Evolutionary conservation across 1,140 invertebrate genomes (phyloP).

Genomic region (Ceratina japonica): DNA sequence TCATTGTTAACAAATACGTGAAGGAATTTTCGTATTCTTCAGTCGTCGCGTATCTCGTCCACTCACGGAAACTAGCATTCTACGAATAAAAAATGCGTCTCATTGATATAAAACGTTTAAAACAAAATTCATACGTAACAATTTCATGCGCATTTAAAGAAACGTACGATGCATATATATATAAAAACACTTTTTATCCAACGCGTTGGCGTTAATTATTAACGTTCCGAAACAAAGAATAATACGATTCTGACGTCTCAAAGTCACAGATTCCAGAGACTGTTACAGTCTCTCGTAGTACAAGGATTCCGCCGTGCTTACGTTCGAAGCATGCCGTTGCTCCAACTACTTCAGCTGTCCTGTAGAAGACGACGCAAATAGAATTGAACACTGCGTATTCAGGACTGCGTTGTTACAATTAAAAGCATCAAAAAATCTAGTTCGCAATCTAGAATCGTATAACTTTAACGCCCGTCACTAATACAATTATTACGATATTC

Average conservation of each 20-base stretch:
- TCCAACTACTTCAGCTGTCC: not conserved
- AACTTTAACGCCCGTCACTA: not conserved
- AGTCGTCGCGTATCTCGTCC: not conserved
- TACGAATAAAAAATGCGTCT: too few species aligned
- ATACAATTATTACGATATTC: not conserved
- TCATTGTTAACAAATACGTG: not conserved
- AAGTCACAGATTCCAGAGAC: not conserved
- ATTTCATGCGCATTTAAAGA: not conserved
- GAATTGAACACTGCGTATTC: not conserved
- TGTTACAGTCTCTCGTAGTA: constrained; percentile 5
- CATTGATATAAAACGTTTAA: not conserved
- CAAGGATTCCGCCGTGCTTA: not conserved
- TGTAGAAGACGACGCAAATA: constrained; percentile 2
- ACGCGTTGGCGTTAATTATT: not conserved
- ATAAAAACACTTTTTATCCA: not conserved
- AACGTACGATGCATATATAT: too few species aligned
- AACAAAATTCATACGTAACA: too few species aligned
- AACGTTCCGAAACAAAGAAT: not conserved
- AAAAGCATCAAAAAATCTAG: not conserved
- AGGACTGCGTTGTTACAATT: not conserved
- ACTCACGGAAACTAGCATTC: too few species aligned
- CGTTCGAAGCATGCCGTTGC: not conserved
- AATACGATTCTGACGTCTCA: too few species aligned
- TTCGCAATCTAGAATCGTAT: constrained; percentile 23
- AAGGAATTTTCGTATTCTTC: not conserved